Evolutionary conservation across 2,888 invertebrate species (phyloP), one percentile per base, ranked within the genome.

Genomic region (Hipparchia semele): DNA sequence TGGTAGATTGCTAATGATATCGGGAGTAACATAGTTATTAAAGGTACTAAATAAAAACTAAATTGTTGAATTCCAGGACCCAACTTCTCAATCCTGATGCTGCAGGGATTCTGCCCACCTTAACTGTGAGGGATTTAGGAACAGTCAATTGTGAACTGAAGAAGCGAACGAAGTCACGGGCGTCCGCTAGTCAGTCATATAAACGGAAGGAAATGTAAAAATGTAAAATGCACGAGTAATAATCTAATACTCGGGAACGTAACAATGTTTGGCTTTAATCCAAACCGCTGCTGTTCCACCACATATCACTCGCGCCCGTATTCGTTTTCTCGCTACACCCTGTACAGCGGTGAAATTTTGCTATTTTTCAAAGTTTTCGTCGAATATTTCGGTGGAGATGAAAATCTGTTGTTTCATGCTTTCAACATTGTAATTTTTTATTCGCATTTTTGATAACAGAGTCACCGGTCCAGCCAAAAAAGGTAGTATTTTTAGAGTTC

Each of bases 351-450:
- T 83, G 80, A 84, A 87, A 85, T 85, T 87, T 87, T 84, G 80
- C 78, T 81, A 82, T 86, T 86, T 85, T 70, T 61, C 70, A 70
- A 56, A 70, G 56, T 62, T 70, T 70, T 89, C 90, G 89, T 10
- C 65, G 53, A 53, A 65, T 65, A 65, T 65, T 65, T 12, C 33
- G 53, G 3, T 33, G 65, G 23, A 51, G 33, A 7, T 49, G 23
- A 23, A 65, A 53, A 51, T 53, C 33, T 53, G 65, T 53, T 51
- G 60, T 61, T 61, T 69, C 33, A 53, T 53, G 51, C 23, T 33
- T 65, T 65, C 12, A 23, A 33, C 65, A 53, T 53, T 33, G 51
- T 33, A 65, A 53, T 65, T 46, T 12, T 62, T 12, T 3, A 6
- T 58, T 2, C 8, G 39, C 39, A 39, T 39, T 39, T 39, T 39